phyloP scores from a whole-genome alignment of 1,140 invertebrate species.

The Babylonia areolata region DNA sequence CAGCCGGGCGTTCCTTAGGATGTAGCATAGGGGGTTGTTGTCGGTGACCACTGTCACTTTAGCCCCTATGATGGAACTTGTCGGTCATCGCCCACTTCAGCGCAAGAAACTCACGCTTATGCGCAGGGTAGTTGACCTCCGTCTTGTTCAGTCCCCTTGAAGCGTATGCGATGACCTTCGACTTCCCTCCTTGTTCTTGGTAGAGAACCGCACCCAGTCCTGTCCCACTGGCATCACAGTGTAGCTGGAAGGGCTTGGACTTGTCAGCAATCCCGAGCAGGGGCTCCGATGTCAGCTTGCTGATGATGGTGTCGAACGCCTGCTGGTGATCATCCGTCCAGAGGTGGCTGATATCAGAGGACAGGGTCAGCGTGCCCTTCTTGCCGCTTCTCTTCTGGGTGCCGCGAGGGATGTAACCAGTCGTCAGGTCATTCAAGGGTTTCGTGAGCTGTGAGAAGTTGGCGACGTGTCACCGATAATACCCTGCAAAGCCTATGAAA shows the following conservation, averaged over 20 bases:
- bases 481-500: background rate
- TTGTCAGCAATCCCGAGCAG: background rate
- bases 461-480: background rate
- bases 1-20: slow-evolving; percentile 31
- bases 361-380: background rate
- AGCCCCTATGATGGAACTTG: slow-evolving; percentile 7
- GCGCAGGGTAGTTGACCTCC: background rate
- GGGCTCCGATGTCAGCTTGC: background rate
- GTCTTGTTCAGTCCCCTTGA: background rate
- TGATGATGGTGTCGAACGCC: background rate
- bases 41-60: slow-evolving; percentile 6
- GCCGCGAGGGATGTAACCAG: background rate
- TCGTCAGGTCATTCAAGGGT: background rate
- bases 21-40: background rate
- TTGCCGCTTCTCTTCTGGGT: background rate
- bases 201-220: background rate
- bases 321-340: background rate
- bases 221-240: background rate
- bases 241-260: background rate
- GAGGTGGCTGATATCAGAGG: background rate
- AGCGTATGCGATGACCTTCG: background rate
- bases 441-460: background rate
- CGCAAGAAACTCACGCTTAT: slow-evolving; percentile 33
- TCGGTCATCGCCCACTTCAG: slow-evolving; percentile 22
- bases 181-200: background rate